Evolutionary conservation across 1,140 invertebrate genomes (phyloP).

Genomic region (Heliconius hewitsoni): DNA sequence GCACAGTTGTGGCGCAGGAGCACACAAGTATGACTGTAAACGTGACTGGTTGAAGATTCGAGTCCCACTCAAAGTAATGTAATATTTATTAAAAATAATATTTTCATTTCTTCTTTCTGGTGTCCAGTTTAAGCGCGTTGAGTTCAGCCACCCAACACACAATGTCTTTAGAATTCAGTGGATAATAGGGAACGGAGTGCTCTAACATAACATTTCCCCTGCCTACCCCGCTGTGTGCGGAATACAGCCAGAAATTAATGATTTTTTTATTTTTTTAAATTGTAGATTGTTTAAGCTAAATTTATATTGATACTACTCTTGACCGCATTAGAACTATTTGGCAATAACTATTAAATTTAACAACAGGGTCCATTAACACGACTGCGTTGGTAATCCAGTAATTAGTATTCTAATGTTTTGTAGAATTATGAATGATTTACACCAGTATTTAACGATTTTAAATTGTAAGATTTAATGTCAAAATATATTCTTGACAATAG

Average conservation of each 20-base stretch:
- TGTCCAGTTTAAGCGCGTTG: no score
- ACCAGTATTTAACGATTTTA: slow-evolving; percentile 4
- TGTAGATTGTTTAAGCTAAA: background rate
- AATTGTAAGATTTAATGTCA: background rate
- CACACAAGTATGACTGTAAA: no score
- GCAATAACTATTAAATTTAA: slow-evolving; percentile 8
- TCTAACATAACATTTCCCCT: no score
- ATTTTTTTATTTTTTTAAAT: background rate
- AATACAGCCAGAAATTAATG: no score
- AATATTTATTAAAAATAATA: background rate
- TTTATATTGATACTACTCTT: background rate
- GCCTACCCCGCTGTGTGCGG: no score
- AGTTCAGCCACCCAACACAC: no score
- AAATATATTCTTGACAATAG: no score
- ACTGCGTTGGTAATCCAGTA: slow-evolving; percentile 7
- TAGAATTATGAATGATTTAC: slow-evolving; percentile 5
- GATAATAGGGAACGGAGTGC: no score
- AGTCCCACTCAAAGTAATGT: no score
- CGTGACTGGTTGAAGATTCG: no score
- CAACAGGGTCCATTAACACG: slow-evolving; percentile 20
- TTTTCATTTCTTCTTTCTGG: background rate
- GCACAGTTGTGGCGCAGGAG: no score
- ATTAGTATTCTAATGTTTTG: slow-evolving; percentile 18
- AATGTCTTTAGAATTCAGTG: no score
- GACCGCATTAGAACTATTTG: background rate